These are phyloP conservation scores for Pinna nobilis DNA, from an alignment of 1,140 invertebrate species.

Conservation along the genomic window DNA sequence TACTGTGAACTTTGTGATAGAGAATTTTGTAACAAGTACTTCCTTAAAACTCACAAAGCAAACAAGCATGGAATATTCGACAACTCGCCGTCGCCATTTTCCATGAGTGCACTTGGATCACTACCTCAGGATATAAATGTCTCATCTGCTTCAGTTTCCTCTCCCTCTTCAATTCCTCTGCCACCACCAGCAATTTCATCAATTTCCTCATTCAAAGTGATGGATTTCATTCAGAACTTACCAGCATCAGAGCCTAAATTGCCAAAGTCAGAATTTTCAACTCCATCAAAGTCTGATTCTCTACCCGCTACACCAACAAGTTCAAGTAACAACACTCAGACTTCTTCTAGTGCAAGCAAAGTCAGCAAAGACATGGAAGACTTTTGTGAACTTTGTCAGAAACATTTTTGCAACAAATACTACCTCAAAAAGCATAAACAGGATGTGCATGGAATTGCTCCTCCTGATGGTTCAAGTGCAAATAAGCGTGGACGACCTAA, in stretches of 20 bases:
- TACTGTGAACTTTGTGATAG: constrained; percentile 85
- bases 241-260: constrained; percentile 37
- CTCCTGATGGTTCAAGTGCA: constrained; percentile 55
- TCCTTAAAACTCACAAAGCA: constrained; percentile 97
- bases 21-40: constrained; percentile 78
- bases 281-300: constrained; percentile 11
- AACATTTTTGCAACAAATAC: constrained; percentile 77
- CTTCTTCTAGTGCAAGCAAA: constrained; percentile 37
- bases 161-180: constrained; percentile 36
- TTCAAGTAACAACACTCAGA: constrained; percentile 35
- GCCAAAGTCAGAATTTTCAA: constrained; percentile 15
- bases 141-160: constrained; percentile 31
- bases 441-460: constrained; percentile 78
- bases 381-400: constrained; percentile 75
- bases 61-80: constrained; percentile 96
- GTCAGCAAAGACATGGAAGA: constrained; percentile 68
- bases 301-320: constrained; percentile 33
- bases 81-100: constrained; percentile 61
- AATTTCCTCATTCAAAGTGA: constrained; percentile 44
- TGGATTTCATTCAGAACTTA: constrained; percentile 45
- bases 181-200: constrained; percentile 44
- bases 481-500: constrained; percentile 57
- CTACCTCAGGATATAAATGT: constrained; percentile 51
- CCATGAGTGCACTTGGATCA: constrained; percentile 37
- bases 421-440: constrained; percentile 80